Percentiles rank a stretch among this genome's conserved stretches.
Evolutionary conservation across 2,888 invertebrate species (phyloP).

Genomic region (Pyralis farinalis): DNA sequence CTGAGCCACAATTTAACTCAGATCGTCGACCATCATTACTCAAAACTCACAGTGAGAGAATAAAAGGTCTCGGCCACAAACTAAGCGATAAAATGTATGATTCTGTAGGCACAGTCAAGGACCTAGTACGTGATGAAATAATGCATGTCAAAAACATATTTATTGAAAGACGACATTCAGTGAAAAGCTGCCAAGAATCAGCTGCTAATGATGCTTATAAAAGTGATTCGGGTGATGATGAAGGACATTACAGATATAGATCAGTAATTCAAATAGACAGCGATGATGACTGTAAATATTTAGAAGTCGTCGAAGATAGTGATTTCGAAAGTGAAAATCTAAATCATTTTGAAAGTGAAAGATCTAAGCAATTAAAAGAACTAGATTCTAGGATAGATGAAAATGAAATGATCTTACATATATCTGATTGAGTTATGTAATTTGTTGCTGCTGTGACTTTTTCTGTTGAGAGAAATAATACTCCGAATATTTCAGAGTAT

Average conservation of each 20-base stretch:
- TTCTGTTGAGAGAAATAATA: no score
- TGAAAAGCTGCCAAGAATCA: conserved; percentile 30
- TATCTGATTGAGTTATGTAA: conserved; percentile 7
- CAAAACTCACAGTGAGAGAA: conserved; percentile 43
- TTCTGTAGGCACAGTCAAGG: conserved; percentile 53
- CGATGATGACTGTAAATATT: conserved; percentile 60
- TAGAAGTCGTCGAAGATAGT: conserved; percentile 68
- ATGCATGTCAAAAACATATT: conserved; percentile 46
- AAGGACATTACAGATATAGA: conserved; percentile 37
- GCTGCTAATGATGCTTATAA: conserved; percentile 40
- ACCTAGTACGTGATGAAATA: conserved; percentile 39
- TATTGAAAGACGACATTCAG: conserved; percentile 39
- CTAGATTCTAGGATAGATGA: conserved; percentile 28
- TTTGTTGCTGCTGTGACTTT: no score
- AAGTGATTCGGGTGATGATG: conserved; percentile 41
- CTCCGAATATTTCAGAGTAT: no score
- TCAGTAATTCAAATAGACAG: conserved; percentile 50
- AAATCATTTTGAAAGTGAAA: conserved; percentile 19
- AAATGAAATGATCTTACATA: conserved; percentile 26
- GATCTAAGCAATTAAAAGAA: conserved; percentile 29
- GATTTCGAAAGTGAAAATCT: conserved; percentile 38
- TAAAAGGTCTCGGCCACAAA: conserved; percentile 49
- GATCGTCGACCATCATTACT: conserved; percentile 31
- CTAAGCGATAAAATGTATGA: conserved; percentile 58
- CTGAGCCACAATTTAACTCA: conserved; percentile 29